Evolutionary conservation across 2,888 invertebrate genomes (phyloP), one percentile per base, ranked within the genome.

Genomic region (Calameuta pallipes): DNA sequence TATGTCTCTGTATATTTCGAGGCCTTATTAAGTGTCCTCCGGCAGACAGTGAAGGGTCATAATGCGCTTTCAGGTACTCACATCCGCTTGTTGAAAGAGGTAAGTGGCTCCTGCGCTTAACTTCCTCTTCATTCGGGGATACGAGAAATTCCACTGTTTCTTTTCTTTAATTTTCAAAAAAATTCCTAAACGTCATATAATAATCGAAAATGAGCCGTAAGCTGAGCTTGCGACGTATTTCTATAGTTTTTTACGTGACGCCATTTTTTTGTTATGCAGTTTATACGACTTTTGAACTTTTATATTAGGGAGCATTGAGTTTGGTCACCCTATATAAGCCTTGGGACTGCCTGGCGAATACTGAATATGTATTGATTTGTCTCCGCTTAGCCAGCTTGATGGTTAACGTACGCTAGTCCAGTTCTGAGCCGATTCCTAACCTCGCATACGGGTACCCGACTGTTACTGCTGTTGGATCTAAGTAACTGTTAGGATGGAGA

Each of bases 311-410:
- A 23, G 23, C 56, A 56, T 56, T 56, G 15, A 56, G 23, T 56
- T 9, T 56, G 56, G 56, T 56, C 56, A 56, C 56, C 56, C 56
- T 56, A 2, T 56, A 56, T 56, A 56, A 23, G 56, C 56, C 56
- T 56, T 56, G 56, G 56, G 23, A 23, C 9, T 56, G 56, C 56
- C 56, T 15, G 23, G 79, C 80, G 74, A 82, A 82, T 77, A 80
- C 81, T 74, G 82, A 85, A 82, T 81, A 74, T 81, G 79, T 85
- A 85, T 85, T 82, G 86, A 85, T 85, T 83, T 74, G 79, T 73
- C 76, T 76, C 41, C 41, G 73, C 73, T 31, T 31, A 71, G 76
- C 37, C 69, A 23, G 71, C 71, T 33, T 30, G 71, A 56, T 15
- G 56, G 56, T 56, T 56, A 23, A 56, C 71, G 9, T 34, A 71